Percentiles rank a stretch among this genome's conserved stretches.
Conservation (phyloP, 2,888 invertebrate genomes). For the Merodon equestris region DNA sequence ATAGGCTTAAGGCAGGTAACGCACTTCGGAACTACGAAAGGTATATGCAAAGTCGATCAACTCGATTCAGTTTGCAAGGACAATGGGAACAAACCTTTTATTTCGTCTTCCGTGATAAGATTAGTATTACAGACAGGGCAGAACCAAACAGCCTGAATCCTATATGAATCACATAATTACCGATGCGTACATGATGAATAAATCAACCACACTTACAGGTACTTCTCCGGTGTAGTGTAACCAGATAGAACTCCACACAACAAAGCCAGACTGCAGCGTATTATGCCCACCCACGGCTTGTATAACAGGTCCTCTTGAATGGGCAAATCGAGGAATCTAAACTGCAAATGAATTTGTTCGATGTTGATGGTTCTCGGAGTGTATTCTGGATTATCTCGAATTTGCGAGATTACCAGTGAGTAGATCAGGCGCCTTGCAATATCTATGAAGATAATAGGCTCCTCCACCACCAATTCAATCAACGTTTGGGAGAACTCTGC, state of each 20-base stretch:
- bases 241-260: constrained; percentile 74
- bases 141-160: constrained; percentile 77
- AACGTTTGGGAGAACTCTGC: constrained; percentile 62
- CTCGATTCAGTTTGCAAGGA: background rate
- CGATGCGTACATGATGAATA: background rate
- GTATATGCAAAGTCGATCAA: background rate
- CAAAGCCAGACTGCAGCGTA: constrained; percentile 72
- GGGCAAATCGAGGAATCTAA: constrained; percentile 73
- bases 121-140: constrained; percentile 74
- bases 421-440: constrained; percentile 73
- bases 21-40: constrained; percentile 74
- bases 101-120: constrained; percentile 70
- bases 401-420: constrained; percentile 70
- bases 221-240: constrained; percentile 71
- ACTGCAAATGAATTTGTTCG: constrained; percentile 74
- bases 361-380: constrained; percentile 71
- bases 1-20: constrained; percentile 73
- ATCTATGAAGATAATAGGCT: constrained; percentile 74
- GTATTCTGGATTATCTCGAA: constrained; percentile 58
- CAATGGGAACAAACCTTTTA: background rate
- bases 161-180: constrained; percentile 35
- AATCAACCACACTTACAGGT: constrained; percentile 10
- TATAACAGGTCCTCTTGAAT: constrained; percentile 71
- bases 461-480: constrained; percentile 72
- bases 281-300: constrained; percentile 68